Base-by-base conservation (phyloP, 2,797 vertebrate species). In the Tapera naevia region DNA sequence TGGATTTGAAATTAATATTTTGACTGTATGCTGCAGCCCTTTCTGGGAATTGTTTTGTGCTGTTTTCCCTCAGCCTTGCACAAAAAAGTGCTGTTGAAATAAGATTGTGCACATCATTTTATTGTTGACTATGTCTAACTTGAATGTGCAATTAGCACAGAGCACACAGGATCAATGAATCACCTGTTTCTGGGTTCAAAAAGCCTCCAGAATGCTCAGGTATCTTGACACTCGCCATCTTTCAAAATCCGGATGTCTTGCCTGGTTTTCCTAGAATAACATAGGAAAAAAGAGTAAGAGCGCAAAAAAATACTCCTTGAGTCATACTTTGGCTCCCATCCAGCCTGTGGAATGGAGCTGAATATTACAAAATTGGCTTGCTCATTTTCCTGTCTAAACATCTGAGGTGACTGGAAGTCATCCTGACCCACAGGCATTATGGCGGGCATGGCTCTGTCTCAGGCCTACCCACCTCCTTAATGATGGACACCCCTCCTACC, bases 181-280 rank as follows among this genome's bases (percentile, higher is more conserved):
- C 75, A 78, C 65, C 85, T 85, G 57, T 24, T 88, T 72, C 60
- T 45, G 61, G 69, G 65, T n/a, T 95, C 51, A 48, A 14, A 83
- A 72, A 62, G 50, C 45, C 45, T 72, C 35, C 46, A 65, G 82
- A 86, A 79, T 86, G 11, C 15, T 95, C 85, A 89, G n/a, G 8
- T 13, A 54, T 86, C 54, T 97, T 91, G 83, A 92, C 97, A 98
- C 9, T 83, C 48, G 30, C 96, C 96, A 0, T 98, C 81, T 89
- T 96, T 97, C 58, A 91, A 11, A 81, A 98, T 97, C 92, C 48
- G 80, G 81, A 98, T 97, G 37, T 97, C 97, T 85, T 94, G 61
- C 89, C 85, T 97, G 62, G 95, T 97, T 95, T 94, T 92, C 79
- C 97, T 98, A 83, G 84, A 94, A 87, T 79, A 84, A 95, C 5